These are phyloP conservation scores for Agelas oroides DNA, from an alignment of 37 sponge, comb jelly and placozoan genomes.

Conservation along the genomic window DNA sequence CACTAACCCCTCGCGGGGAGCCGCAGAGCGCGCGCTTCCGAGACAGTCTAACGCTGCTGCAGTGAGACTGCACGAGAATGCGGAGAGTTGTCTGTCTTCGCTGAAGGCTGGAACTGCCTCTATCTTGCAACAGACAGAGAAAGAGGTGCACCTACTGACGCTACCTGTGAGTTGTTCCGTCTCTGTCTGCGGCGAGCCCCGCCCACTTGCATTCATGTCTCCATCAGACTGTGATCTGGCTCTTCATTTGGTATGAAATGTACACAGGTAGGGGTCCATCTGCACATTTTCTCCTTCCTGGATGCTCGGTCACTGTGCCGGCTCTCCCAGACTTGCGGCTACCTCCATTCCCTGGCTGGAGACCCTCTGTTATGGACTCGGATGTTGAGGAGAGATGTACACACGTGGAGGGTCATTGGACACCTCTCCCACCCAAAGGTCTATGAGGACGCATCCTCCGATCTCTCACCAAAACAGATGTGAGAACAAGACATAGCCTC, in stretches of 20 bases:
- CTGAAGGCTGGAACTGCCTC: conserved; percentile 46
- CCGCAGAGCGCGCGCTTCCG: background rate
- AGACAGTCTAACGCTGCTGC: background rate
- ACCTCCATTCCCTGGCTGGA: conserved; percentile 19
- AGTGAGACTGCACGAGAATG: conserved; percentile 4
- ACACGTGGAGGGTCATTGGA: conserved; percentile 41
- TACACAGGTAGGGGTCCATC: conserved; percentile 41
- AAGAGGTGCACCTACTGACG: background rate
- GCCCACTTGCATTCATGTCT: background rate
- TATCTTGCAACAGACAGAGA: background rate
- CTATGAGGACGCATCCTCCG: conserved; percentile 44
- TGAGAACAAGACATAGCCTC: conserved; percentile 8
- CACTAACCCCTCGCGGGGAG: background rate
- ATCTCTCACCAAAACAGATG: conserved; percentile 53
- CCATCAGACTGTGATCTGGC: too few relatives aligned
- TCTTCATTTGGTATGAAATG: too few relatives aligned
- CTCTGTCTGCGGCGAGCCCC: background rate
- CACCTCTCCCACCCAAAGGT: conserved; percentile 72
- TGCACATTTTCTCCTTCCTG: conserved; percentile 56
- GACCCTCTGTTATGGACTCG: conserved; percentile 71
- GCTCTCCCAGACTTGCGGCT: conserved; percentile 53
- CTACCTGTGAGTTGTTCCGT: conserved; percentile 2
- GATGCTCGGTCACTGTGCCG: conserved; percentile 58
- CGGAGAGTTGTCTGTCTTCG: conserved; percentile 23
- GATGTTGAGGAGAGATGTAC: conserved; percentile 43